Conservation (phyloP, 2,888 invertebrate genomes). For the Agrilus cyanescens region DNA sequence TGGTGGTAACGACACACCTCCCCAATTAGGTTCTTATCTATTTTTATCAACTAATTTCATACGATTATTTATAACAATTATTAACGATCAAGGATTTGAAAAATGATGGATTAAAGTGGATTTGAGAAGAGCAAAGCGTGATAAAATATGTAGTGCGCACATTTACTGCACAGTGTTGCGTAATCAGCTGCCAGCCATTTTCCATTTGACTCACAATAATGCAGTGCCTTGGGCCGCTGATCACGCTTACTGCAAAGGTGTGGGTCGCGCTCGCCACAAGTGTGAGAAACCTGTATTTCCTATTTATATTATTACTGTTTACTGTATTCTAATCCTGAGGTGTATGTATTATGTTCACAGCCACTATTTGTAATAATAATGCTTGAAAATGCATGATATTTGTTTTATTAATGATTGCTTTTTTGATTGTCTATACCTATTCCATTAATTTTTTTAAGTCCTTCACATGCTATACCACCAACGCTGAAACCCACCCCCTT, state of each 20-base stretch:
- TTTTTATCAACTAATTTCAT: too few relatives aligned
- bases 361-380: constrained; percentile 78
- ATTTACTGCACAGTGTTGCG: constrained; percentile 26
- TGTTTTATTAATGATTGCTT: constrained; percentile 55
- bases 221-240: constrained; percentile 39
- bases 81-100: constrained; percentile 7
- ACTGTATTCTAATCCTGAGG: constrained; percentile 43
- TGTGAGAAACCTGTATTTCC: constrained; percentile 29
- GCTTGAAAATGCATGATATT: constrained; percentile 79
- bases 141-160: too few relatives aligned
- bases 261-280: constrained; percentile 32
- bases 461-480: constrained; percentile 17
- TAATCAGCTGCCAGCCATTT: constrained; percentile 36
- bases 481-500: constrained; percentile 15
- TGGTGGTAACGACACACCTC: too few relatives aligned
- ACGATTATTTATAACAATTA: not conserved
- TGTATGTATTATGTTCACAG: constrained; percentile 43
- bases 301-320: constrained; percentile 35
- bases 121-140: constrained; percentile 6
- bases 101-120: constrained; percentile 3
- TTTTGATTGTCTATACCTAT: constrained; percentile 28
- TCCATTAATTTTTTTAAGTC: constrained; percentile 17
- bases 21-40: too few relatives aligned
- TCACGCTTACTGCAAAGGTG: constrained; percentile 34
- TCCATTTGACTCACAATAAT: constrained; percentile 31